A percentile compares a stretch with the other conserved stretches of the same genome.
Conservation (phyloP, 1,140 invertebrate genomes). For the Saxidomus purpurata region DNA sequence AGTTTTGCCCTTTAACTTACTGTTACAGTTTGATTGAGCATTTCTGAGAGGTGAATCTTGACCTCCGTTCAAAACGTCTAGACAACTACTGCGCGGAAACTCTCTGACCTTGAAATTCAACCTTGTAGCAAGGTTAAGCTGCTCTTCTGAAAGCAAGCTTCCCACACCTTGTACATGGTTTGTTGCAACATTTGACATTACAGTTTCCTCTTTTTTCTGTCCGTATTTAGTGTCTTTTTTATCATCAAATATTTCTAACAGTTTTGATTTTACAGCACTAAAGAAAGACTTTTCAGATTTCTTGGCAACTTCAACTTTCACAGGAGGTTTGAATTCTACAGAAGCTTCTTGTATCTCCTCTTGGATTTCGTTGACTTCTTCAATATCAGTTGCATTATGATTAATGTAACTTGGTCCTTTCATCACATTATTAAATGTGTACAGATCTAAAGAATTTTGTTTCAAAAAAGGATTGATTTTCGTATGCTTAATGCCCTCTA, state of each 20-base stretch:
- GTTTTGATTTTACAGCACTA: constrained; percentile 50
- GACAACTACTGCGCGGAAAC: constrained; percentile 78
- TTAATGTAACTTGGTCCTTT: neutral
- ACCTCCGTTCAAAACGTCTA: constrained; percentile 37
- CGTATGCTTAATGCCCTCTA: neutral
- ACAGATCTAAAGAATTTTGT: constrained; percentile 38
- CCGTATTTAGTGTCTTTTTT: neutral
- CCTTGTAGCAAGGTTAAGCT: constrained; percentile 43
- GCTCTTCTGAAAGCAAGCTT: constrained; percentile 15
- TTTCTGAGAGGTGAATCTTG: neutral
- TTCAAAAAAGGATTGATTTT: constrained; percentile 62
- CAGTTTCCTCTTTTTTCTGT: neutral
- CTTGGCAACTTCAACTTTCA: neutral
- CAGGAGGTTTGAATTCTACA: constrained; percentile 40
- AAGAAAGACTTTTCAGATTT: constrained; percentile 34
- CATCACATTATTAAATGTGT: constrained; percentile 53
- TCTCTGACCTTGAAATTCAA: constrained; percentile 75
- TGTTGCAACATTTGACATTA: neutral
- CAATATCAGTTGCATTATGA: neutral
- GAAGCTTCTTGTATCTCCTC: constrained; percentile 25
- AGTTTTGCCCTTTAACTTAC: neutral
- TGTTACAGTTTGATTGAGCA: neutral
- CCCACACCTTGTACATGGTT: neutral
- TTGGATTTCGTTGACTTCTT: neutral
- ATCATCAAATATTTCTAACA: constrained; percentile 50